A percentile compares a stretch with the other conserved stretches of the same genome.
These are phyloP conservation scores for Eolophus roseicapilla DNA, from an alignment of 2,113 vertebrate genomes.

Conservation along the genomic window DNA sequence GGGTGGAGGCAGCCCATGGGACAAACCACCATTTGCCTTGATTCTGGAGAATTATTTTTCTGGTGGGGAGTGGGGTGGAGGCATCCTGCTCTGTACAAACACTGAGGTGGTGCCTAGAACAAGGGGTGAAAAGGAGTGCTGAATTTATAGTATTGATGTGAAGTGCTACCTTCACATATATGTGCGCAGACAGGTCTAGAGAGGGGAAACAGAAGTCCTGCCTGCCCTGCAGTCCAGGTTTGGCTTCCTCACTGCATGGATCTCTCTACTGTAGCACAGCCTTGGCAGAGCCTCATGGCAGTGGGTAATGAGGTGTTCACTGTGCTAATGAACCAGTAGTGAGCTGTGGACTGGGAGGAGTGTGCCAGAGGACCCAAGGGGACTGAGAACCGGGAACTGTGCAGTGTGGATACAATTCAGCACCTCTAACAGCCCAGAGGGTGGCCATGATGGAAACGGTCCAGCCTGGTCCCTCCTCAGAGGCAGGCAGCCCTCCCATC, in stretches of 20 bases:
- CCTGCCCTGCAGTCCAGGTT: neutral
- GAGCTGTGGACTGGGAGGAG: neutral
- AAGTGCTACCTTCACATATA: neutral
- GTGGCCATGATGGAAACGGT: neutral
- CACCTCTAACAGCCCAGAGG: neutral
- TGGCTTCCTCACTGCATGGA: neutral
- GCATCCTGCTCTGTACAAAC: neutral
- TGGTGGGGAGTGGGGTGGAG: neutral
- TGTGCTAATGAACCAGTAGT: neutral
- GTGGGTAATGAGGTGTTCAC: rapidly evolving
- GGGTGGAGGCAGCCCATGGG: neutral
- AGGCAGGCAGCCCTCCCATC: neutral
- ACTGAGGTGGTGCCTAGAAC: neutral
- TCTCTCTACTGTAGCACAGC: neutral
- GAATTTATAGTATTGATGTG: neutral
- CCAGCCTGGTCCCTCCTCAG: neutral
- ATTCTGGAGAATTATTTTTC: neutral
- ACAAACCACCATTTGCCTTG: neutral
- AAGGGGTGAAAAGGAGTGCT: neutral
- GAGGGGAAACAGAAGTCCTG: neutral
- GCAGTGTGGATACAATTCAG: neutral
- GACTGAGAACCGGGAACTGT: neutral
- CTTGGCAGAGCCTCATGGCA: neutral
- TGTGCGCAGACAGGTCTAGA: neutral
- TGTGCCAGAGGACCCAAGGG: neutral